Percentiles rank a stretch among this genome's conserved stretches.
Conservation (phyloP, 2,797 vertebrate species). For the Cossypha dichroa region DNA sequence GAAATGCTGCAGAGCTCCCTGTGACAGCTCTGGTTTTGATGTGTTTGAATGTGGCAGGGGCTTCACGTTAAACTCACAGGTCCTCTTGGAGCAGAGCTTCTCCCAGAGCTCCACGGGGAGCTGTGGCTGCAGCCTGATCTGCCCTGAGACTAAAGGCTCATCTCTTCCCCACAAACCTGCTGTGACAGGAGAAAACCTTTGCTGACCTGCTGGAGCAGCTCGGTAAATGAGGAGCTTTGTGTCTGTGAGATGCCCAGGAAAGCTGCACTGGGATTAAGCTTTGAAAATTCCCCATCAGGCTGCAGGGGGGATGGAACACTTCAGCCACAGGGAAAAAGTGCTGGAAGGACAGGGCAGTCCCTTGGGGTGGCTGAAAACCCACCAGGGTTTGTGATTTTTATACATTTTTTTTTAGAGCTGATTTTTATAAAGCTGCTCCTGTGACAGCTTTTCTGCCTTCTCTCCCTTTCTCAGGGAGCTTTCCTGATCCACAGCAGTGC, state of each 20-base stretch:
- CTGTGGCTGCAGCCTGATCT: background rate
- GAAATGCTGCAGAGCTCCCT: background rate
- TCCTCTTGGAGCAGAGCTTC: constrained; percentile 29
- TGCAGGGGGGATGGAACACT: background rate
- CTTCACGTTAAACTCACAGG: background rate
- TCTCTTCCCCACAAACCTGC: background rate
- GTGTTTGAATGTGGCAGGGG: constrained; percentile 23
- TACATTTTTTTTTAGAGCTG: background rate
- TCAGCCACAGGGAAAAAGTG: background rate
- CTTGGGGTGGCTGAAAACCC: background rate
- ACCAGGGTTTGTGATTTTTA: background rate
- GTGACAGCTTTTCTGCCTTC: background rate
- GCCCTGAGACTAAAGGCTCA: background rate
- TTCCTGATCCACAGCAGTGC: background rate
- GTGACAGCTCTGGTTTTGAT: background rate
- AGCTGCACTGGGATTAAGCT: background rate
- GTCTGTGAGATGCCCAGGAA: background rate
- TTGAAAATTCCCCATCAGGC: background rate
- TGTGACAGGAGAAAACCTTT: background rate
- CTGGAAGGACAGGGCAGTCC: background rate
- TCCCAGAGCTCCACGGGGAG: background rate
- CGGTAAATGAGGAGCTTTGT: fast-evolving
- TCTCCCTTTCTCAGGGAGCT: background rate
- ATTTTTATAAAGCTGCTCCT: background rate
- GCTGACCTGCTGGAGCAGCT: background rate